Percentiles rank a stretch among this genome's conserved stretches.
These are phyloP conservation scores for Hormaphis cornu DNA, from an alignment of 1,140 invertebrate species.

Conservation along the genomic window DNA sequence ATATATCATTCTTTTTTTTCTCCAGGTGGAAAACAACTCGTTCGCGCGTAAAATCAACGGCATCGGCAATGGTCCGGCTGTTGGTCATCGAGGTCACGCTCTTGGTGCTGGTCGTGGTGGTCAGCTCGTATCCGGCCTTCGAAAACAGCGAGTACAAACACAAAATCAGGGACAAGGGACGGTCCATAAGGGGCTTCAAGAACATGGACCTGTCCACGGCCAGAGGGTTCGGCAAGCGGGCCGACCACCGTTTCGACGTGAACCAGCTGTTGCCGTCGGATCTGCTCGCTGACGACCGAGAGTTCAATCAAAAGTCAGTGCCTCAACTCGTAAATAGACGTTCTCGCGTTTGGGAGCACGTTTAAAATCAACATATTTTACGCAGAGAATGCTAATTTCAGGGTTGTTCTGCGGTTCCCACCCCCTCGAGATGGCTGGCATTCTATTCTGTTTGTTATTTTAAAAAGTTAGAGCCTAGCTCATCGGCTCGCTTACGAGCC, in stretches of 20 bases:
- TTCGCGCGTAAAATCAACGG: not conserved
- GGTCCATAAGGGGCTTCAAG: conserved; percentile 50
- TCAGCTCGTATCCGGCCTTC: conserved; percentile 40
- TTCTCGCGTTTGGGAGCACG: not conserved
- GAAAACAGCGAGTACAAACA: conserved; percentile 35
- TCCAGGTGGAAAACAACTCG: not conserved
- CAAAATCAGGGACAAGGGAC: conserved; percentile 44
- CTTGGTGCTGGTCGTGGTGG: conserved; percentile 37
- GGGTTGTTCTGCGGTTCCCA: no score
- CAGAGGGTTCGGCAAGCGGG: conserved; percentile 48
- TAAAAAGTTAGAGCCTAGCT: no score
- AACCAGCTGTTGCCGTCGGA: conserved; percentile 9
- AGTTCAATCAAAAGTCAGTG: conserved; percentile 25
- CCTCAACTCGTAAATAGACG: not conserved
- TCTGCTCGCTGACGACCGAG: not conserved
- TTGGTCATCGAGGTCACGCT: conserved; percentile 21
- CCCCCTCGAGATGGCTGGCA: no score
- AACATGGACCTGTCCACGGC: conserved; percentile 49
- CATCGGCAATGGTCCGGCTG: not conserved
- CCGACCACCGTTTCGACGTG: conserved; percentile 13
- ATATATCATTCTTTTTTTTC: not conserved
- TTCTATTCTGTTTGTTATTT: no score
- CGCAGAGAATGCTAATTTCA: no score
- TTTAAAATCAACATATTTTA: not conserved
- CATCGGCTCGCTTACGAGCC: no score